Percentiles rank a stretch among this genome's conserved stretches.
Evolutionary conservation across 2,113 vertebrate species (phyloP).

Genomic region (Sander lucioperca): DNA sequence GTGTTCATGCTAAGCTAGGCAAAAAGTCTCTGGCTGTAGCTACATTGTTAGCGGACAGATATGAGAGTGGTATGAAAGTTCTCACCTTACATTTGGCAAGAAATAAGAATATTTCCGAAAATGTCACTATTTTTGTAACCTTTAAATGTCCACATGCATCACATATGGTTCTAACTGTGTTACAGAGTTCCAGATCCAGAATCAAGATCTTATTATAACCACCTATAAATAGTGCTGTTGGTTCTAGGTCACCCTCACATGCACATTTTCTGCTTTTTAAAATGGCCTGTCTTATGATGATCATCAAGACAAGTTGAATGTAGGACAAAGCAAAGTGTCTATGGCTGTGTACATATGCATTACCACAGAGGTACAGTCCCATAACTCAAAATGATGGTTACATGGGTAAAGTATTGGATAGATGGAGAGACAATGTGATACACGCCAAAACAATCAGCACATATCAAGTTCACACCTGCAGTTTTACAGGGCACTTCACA

Average conservation of each 20-base stretch:
- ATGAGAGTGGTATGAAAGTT: background rate
- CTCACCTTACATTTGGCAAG: background rate
- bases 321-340: constrained; percentile 53
- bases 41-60: background rate
- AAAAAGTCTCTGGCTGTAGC: background rate
- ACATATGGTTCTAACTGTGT: constrained; percentile 1
- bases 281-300: constrained; percentile 51
- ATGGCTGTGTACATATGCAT: background rate
- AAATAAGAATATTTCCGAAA: background rate
- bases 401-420: background rate
- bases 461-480: constrained; percentile 1
- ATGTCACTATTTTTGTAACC: background rate
- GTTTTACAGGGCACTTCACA: background rate
- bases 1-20: constrained; percentile 12
- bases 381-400: background rate
- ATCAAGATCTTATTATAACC: constrained; percentile 68
- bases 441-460: background rate
- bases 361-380: background rate
- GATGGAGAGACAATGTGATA: background rate
- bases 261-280: constrained; percentile 60
- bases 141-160: background rate
- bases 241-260: constrained; percentile 80
- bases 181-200: constrained; percentile 64
- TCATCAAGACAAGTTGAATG: constrained; percentile 52
- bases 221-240: constrained; percentile 78